Base-by-base conservation (phyloP, 2,888 invertebrate species). In the Cyrtodaria siliqua region DNA sequence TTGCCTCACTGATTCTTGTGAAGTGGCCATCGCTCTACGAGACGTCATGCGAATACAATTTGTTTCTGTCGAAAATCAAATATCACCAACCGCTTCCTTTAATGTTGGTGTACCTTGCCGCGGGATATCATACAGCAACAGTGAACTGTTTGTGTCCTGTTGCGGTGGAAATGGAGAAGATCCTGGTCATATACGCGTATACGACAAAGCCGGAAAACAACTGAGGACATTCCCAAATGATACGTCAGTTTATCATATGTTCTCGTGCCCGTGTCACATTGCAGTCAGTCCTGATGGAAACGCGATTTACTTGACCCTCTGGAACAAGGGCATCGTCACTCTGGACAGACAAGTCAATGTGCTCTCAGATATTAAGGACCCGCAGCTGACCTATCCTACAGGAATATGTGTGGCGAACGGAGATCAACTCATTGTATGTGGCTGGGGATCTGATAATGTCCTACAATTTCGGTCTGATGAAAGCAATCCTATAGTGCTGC, bases 51-150 rank as follows among this genome's bases (percentile, higher is more conserved):
- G 33, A 33, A 33, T 56, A 33, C 55, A 56, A 18, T 33, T 33
- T 33, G 38, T 56, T 3, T 56, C 55, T 18, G 55, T 56, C 12
- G 33, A 12, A 33, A 20, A 29, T 29, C n/a, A 56, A 56, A 29
- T 56, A 20, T 18, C 12, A 38, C 23, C 33, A 20, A 33, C 33
- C 20, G 12, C 3, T 12, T 56, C 55, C 27, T 56, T 56, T 38
- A 3, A 16, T 56, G 18, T 26, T 18, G 18, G 38, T 9, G 38
- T n/a, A 18, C 4, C 14, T 20, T 56, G 55, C 33, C 20, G 29
- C 9, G 55, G 55, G 20, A 33, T 56, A 6, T 27, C 18, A n/a
- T 56, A 56, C 38, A 33, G n/a, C 8, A 38, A 33, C 20, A 20
- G 27, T n/a, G 20, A 33, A 20, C 20, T 56, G 27, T 38, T 18